A percentile compares a stretch with the other conserved stretches of the same genome.
Evolutionary conservation across 2,797 vertebrate genomes (phyloP).

Genomic region (Sylvilagus floridanus): DNA sequence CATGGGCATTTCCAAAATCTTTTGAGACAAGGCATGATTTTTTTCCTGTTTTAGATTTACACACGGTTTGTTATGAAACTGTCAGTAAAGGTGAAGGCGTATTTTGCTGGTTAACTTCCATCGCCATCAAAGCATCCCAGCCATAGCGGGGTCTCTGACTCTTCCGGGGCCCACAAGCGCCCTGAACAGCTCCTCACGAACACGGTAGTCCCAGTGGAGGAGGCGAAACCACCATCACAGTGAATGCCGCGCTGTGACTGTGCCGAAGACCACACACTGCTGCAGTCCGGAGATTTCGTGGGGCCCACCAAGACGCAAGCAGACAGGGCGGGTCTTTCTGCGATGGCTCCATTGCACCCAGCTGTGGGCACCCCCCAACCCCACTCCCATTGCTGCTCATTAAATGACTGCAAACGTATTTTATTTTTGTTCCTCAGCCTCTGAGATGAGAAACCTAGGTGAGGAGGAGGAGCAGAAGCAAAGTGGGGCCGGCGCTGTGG

Average conservation of each 20-base stretch:
- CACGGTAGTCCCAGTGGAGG: neutral
- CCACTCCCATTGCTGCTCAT: neutral
- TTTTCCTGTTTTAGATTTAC: neutral
- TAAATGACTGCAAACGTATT: neutral
- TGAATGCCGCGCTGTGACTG: too few species aligned
- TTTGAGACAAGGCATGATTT: neutral
- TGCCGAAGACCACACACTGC: neutral
- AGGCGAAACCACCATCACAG: neutral
- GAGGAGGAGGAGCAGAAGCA: neutral
- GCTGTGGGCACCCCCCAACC: neutral
- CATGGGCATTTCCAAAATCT: neutral
- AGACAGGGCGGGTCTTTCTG: neutral
- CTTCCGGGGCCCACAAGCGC: fast-evolving
- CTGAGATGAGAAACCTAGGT: neutral
- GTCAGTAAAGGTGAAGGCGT: neutral
- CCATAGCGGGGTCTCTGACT: too few species aligned
- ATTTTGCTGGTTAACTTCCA: neutral
- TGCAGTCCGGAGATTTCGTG: neutral
- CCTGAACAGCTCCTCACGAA: neutral
- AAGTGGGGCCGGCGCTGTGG: neutral
- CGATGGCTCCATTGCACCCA: fast-evolving
- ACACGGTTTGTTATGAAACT: neutral
- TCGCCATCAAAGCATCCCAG: neutral
- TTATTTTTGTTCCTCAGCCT: neutral
- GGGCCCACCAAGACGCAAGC: neutral